These are phyloP conservation scores for Betta splendens DNA, from an alignment of 2,797 vertebrate species.

Conservation along the genomic window DNA sequence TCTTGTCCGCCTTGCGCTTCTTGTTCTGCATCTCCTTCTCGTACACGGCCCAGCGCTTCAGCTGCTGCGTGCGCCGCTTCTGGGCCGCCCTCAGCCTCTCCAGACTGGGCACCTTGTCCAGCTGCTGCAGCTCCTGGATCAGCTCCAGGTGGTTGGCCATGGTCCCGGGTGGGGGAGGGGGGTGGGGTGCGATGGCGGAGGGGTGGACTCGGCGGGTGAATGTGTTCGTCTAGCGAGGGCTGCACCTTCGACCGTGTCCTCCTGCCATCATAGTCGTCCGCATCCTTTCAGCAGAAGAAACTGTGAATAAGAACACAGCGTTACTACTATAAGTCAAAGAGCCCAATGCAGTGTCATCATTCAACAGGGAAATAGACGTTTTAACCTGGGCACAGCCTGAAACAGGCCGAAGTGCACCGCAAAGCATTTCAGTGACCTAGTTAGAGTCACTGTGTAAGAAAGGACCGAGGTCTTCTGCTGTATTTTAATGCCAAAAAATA, in stretches of 20 bases:
- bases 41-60: conserved; percentile 95
- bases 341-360: conserved; percentile 9
- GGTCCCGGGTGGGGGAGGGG: conserved; percentile 9
- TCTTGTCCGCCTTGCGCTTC: conserved; percentile 91
- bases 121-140: conserved; percentile 93
- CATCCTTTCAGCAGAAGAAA: conserved; percentile 47
- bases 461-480: not conserved
- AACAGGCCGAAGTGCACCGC: conserved; percentile 29
- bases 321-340: conserved; percentile 20
- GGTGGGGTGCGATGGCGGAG: conserved; percentile 20
- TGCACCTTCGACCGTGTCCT: conserved; percentile 67
- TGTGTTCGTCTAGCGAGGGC: conserved; percentile 64
- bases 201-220: not conserved
- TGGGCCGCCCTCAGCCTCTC: conserved; percentile 94
- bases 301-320: conserved; percentile 38
- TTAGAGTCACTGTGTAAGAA: no score
- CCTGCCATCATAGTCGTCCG: conserved; percentile 58
- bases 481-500: not conserved
- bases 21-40: conserved; percentile 97
- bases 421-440: conserved; percentile 16
- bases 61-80: conserved; percentile 94
- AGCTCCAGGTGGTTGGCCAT: conserved; percentile 97
- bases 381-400: conserved; percentile 22
- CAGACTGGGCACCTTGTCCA: conserved; percentile 95
- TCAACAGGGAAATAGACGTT: conserved; percentile 20